phyloP scores from a whole-genome alignment of 53 echinoderm and acorn worm species.

The Zoroaster sp. region DNA sequence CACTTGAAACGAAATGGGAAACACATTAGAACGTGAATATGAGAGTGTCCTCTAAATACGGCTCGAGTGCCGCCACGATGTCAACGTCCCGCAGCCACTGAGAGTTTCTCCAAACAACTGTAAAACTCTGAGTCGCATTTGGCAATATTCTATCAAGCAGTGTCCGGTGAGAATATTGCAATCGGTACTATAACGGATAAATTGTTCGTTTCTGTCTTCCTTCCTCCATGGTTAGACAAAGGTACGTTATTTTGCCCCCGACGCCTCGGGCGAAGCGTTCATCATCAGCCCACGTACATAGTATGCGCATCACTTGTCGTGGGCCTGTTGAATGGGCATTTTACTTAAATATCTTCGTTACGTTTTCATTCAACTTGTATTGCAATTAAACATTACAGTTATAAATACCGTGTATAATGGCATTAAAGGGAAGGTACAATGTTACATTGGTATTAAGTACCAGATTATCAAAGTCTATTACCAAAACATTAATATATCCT shows the following conservation, averaged over 20 bases:
- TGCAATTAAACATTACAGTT: no score
- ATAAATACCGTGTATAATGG: no score
- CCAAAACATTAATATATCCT: no score
- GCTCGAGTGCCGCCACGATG: not conserved
- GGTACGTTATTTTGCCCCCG: not conserved
- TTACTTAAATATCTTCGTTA: no score
- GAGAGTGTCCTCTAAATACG: slow-evolving; percentile 19
- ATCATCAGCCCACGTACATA: not conserved
- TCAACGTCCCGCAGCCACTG: not conserved
- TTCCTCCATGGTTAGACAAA: not conserved
- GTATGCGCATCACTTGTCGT: not conserved
- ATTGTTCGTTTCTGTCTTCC: not conserved
- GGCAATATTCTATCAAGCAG: not conserved
- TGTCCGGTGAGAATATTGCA: not conserved
- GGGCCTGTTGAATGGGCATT: not conserved
- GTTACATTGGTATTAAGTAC: no score
- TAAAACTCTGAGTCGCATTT: not conserved
- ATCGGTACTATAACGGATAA: not conserved
- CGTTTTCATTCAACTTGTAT: no score
- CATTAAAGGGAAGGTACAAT: no score
- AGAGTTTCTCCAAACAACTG: not conserved
- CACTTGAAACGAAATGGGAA: slow-evolving; percentile 33
- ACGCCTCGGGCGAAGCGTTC: not conserved
- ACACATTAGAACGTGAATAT: slow-evolving; percentile 37
- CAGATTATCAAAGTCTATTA: no score